phyloP scores from a whole-genome alignment of 2,888 invertebrate genomes.

The Cotesia congregata region DNA sequence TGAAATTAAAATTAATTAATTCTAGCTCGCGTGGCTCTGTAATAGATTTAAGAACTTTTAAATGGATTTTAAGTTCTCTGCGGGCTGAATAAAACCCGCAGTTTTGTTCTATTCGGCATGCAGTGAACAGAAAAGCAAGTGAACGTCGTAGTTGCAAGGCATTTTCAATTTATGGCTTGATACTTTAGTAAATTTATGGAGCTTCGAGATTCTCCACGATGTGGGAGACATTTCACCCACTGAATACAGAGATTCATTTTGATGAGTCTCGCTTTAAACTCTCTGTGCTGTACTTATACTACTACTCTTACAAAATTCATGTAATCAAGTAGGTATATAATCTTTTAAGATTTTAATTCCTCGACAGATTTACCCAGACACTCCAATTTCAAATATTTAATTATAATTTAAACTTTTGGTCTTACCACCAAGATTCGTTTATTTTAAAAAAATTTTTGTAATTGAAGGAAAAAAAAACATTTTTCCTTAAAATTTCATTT shows the following conservation, averaged over 20 bases:
- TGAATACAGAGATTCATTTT: conserved; percentile 33
- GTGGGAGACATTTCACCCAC: conserved; percentile 52
- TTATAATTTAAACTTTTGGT: not conserved
- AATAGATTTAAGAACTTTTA: not conserved
- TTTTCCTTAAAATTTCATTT: too few species aligned
- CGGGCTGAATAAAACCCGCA: not conserved
- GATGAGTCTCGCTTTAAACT: conserved; percentile 4
- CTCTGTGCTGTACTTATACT: not conserved
- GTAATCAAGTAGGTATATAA: conserved; percentile 19
- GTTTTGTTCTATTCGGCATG: not conserved
- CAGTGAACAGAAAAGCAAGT: conserved; percentile 3
- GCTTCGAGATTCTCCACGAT: conserved; percentile 46
- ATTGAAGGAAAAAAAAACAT: not conserved
- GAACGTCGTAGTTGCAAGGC: conserved; percentile 44
- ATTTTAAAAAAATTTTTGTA: not conserved
- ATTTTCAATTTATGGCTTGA: conserved; percentile 63
- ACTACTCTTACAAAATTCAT: conserved; percentile 18
- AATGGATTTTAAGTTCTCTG: not conserved
- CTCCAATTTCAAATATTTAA: not conserved
- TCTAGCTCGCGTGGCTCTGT: not conserved
- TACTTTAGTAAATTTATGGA: conserved; percentile 60
- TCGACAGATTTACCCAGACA: not conserved
- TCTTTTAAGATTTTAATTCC: conserved; percentile 17
- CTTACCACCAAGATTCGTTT: not conserved
- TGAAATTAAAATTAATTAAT: not conserved